Percentiles rank a stretch among this genome's conserved stretches.
Conservation (phyloP, 2,888 invertebrate species). For the Drosophila rellima region DNA sequence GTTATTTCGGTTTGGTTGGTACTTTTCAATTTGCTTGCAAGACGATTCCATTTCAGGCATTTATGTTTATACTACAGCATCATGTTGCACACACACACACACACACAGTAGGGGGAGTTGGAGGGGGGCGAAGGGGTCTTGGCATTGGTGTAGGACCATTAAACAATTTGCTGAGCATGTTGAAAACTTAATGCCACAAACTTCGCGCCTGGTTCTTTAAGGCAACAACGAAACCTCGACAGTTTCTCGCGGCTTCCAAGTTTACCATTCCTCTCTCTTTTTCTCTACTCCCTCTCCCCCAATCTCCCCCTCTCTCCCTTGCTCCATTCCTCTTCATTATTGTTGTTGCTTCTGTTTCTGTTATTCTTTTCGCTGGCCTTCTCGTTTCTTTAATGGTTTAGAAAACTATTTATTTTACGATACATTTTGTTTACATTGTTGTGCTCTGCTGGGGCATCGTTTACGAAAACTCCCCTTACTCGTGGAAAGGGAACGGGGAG, state of each 20-base stretch:
- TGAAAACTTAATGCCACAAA: conserved; percentile 68
- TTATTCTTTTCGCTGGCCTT: conserved; percentile 32
- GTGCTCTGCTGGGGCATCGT: conserved; percentile 47
- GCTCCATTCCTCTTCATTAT: not conserved
- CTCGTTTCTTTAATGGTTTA: conserved; percentile 61
- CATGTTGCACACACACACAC: conserved; percentile 19
- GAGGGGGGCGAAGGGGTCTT: not conserved
- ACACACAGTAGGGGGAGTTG: not conserved
- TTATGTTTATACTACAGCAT: conserved; percentile 32
- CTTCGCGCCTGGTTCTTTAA: conserved; percentile 59
- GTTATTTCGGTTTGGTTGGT: conserved; percentile 51
- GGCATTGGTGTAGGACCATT: conserved; percentile 36
- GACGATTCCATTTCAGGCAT: conserved; percentile 38
- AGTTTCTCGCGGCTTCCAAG: conserved; percentile 41
- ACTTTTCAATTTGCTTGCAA: conserved; percentile 54
- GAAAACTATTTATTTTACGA: conserved; percentile 78
- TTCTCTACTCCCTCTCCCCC: not conserved
- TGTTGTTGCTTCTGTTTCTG: not conserved
- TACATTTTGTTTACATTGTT: conserved; percentile 77
- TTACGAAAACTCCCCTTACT: conserved; percentile 24
- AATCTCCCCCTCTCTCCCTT: not conserved
- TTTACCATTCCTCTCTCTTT: not conserved
- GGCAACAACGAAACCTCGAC: conserved; percentile 16
- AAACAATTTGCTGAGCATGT: conserved; percentile 67
- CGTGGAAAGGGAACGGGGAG: no score